Evolutionary conservation across 1,140 invertebrate species (phyloP).

Genomic region (Scaptomyza pallida): DNA sequence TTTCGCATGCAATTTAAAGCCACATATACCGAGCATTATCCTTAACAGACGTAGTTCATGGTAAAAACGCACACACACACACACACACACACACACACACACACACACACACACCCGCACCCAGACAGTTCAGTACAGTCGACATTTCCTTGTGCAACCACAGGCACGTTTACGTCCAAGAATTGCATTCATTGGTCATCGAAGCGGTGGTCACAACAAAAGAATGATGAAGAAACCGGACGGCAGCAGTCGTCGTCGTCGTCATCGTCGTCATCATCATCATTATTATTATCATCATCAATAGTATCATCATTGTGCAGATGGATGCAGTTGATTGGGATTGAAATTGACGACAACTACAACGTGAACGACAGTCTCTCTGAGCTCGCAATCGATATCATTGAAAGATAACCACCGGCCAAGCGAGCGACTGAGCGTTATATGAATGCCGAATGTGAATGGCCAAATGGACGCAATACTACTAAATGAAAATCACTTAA

Average conservation of each 20-base stretch:
- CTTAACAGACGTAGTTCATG: conserved; percentile 18
- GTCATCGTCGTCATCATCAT: conserved; percentile 22
- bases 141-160: conserved; percentile 36
- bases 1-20: conserved; percentile 42
- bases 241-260: conserved; percentile 36
- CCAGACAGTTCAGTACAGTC: neutral
- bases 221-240: conserved; percentile 32
- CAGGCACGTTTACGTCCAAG: conserved; percentile 44
- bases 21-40: conserved; percentile 34
- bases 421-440: neutral
- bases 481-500: conserved; percentile 53
- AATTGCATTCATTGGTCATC: conserved; percentile 44
- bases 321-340: conserved; percentile 38
- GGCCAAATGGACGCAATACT: conserved; percentile 3
- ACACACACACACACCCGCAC: too few species aligned
- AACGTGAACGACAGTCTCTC: neutral
- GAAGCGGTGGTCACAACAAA: conserved; percentile 42
- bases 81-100: conserved; percentile 7
- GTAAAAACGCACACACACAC: neutral
- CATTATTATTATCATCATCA: conserved; percentile 13
- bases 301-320: conserved; percentile 17
- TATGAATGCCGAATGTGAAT: conserved; percentile 5
- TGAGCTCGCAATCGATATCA: conserved; percentile 12
- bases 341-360: conserved; percentile 8
- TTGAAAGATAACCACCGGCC: conserved; percentile 5